A percentile compares a stretch with the other conserved stretches of the same genome.
phyloP scores from a whole-genome alignment of 1,140 invertebrate species.

The Schlechtendalia chinensis region DNA sequence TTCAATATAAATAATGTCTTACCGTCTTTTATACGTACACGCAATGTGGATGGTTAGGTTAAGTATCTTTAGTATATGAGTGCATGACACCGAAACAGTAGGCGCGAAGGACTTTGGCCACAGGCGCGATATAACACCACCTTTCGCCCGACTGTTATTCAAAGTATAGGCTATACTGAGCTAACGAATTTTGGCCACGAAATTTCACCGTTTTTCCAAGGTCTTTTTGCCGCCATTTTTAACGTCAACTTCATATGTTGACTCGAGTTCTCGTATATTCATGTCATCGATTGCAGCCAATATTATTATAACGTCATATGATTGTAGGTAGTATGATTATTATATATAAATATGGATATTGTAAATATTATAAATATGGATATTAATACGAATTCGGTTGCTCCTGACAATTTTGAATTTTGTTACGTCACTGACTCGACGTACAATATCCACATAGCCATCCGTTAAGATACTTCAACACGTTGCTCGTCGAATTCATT shows the following conservation, averaged over 20 bases:
- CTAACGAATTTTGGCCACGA: slow-evolving; percentile 16
- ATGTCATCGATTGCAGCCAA: too few relatives aligned
- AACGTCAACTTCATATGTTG: slow-evolving; percentile 8
- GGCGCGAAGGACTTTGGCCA: slow-evolving; percentile 24
- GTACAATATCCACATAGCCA: too few relatives aligned
- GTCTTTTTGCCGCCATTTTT: not conserved
- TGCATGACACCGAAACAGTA: not conserved
- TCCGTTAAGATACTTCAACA: too few relatives aligned
- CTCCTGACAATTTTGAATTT: too few relatives aligned
- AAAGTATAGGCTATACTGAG: not conserved
- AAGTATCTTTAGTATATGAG: not conserved
- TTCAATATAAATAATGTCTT: not conserved
- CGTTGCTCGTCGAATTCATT: too few relatives aligned
- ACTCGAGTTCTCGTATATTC: too few relatives aligned
- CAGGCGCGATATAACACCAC: not conserved
- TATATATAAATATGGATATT: too few relatives aligned
- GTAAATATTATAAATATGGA: too few relatives aligned
- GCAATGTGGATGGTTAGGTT: not conserved
- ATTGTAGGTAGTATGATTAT: too few relatives aligned
- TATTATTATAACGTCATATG: too few relatives aligned
- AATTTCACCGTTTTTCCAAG: slow-evolving; percentile 21
- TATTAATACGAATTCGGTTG: too few relatives aligned
- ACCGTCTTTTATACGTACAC: not conserved
- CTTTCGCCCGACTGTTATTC: slow-evolving; percentile 4
- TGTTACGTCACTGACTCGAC: too few relatives aligned